Conservation (phyloP, 1,140 invertebrate genomes). For the Papilio aristodemus region DNA sequence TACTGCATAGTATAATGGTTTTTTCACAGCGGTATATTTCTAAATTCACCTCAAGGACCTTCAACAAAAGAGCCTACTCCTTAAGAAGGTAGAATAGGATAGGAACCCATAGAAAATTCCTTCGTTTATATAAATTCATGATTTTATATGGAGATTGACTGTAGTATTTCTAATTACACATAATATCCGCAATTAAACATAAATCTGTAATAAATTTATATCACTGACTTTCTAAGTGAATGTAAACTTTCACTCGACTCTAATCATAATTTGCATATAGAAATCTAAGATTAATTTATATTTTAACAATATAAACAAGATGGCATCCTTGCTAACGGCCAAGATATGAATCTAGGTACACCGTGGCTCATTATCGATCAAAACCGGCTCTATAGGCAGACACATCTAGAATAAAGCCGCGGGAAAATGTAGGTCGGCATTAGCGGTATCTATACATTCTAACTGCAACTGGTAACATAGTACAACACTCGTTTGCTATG, state of each 20-base stretch:
- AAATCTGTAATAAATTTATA: not conserved
- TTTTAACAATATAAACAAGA: conserved; percentile 25
- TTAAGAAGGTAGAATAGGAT: too few relatives aligned
- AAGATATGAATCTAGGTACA: conserved; percentile 22
- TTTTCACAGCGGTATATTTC: too few relatives aligned
- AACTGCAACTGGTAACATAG: conserved; percentile 34
- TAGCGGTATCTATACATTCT: conserved; percentile 44
- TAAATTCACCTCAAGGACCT: too few relatives aligned
- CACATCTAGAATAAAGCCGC: conserved; percentile 34
- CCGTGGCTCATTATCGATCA: not conserved
- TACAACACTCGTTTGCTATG: not conserved
- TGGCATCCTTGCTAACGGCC: conserved; percentile 28
- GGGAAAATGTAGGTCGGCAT: conserved; percentile 39
- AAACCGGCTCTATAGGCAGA: conserved; percentile 17
- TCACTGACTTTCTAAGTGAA: not conserved
- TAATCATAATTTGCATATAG: not conserved
- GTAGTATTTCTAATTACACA: too few relatives aligned
- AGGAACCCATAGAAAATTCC: too few relatives aligned
- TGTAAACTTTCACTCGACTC: not conserved
- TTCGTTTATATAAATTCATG: too few relatives aligned
- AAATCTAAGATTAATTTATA: not conserved
- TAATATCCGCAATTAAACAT: not conserved
- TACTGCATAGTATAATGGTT: too few relatives aligned
- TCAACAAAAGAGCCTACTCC: too few relatives aligned
- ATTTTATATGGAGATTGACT: too few relatives aligned